Base-by-base conservation (phyloP, 2,797 vertebrate genomes). In the Urocyon cinereoargenteus region DNA sequence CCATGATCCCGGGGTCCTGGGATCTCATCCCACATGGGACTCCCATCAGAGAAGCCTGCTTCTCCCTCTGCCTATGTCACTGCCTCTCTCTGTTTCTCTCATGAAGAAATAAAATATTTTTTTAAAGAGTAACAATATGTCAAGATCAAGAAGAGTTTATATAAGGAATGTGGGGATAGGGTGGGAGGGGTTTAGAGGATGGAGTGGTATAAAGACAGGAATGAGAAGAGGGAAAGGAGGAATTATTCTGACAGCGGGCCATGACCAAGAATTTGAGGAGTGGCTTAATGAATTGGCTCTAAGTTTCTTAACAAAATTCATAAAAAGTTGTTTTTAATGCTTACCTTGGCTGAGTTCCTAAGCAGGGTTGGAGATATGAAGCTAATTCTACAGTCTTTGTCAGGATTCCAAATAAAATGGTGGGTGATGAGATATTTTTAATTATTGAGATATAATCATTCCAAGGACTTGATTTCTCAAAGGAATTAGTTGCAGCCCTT, bases 201-300 rank as follows among this genome's bases (percentile, higher is more conserved):
- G 7, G 15, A 82, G 5, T 51, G 18, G n/a, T 12, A 59, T 57
- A 86, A 86, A 49, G 31, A 24, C 78, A 36, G 22, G 22, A 73
- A 26, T n/a, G 18, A 73, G 40, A 45, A 13, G 8, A 75, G 9
- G 16, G 26, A 66, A 89, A 78, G 10, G 55, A 51, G 15, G 19
- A 51, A 59, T 75, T 82, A 12, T 1, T 53, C 78, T 53, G 73
- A 51, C 2, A 2, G 18, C 7, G 22, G 4, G 1, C 28, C 40
- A 12, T 83, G 34, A 75, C 34, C 86, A 96, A 91, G 87, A 90
- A 92, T 91, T 66, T 82, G 61, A 86, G 82, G 77, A 85, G 93
- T 57, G n/a, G 21, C 64, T 95, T 96, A 49, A 90, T 72, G 14
- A 88, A 66, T 53, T 66, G 86, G 72, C 49, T 90, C 28, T 73